A percentile compares a stretch with the other conserved stretches of the same genome.
phyloP scores from a whole-genome alignment of 2,113 vertebrate species.

The Halichoerus grypus region DNA sequence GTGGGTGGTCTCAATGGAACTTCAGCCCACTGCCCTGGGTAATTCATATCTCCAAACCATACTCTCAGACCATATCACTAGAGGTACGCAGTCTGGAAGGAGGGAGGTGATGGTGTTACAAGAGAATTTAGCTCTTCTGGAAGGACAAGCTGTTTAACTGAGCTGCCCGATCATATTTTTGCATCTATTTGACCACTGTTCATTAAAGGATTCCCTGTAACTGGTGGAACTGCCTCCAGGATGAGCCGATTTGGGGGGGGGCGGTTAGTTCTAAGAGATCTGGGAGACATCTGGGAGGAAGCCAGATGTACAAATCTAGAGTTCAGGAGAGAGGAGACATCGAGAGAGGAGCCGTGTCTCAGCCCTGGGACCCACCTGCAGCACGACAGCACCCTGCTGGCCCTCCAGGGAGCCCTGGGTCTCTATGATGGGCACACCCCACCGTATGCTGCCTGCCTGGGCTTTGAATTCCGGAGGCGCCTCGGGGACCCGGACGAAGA shows the following conservation, averaged over 20 bases:
- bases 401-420: slow-evolving; percentile 90
- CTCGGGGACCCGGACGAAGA: background rate
- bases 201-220: background rate
- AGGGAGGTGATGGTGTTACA: background rate
- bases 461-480: slow-evolving; percentile 90
- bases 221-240: background rate
- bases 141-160: background rate
- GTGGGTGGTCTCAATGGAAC: background rate
- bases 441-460: slow-evolving; percentile 91
- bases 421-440: slow-evolving; percentile 89
- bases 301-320: no score
- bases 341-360: background rate
- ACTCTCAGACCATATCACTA: background rate
- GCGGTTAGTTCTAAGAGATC: background rate
- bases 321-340: background rate
- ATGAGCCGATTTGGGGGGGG: no score
- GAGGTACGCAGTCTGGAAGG: background rate
- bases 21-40: background rate
- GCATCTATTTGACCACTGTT: accelerated
- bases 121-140: background rate
- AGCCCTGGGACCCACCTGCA: background rate
- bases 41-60: background rate
- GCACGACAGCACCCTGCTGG: slow-evolving; percentile 91
- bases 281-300: background rate
- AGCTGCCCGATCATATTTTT: background rate